Conservation (phyloP, 2,888 invertebrate genomes). For the Sinhomidia bicolor region DNA sequence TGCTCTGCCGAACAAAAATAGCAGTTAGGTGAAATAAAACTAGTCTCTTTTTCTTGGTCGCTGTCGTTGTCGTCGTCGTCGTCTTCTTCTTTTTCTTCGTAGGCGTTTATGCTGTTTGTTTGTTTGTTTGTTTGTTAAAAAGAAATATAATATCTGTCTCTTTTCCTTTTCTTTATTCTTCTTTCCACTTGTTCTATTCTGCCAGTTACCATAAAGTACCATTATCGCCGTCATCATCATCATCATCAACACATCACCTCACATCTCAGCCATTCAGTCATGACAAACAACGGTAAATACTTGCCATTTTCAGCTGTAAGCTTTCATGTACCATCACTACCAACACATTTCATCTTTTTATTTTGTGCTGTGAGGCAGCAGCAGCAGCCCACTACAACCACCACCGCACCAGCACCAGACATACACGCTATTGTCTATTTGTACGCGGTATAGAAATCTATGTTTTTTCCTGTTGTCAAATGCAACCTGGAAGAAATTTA, state of each 20-base stretch:
- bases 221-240: no score
- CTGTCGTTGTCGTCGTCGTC: not conserved
- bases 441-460: no score
- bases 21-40: not conserved
- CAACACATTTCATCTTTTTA: no score
- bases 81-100: not conserved
- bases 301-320: constrained; percentile 24
- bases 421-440: no score
- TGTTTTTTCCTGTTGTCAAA: no score
- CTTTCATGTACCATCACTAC: no score
- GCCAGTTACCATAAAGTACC: not conserved
- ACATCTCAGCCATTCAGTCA: not conserved
- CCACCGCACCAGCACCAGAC: no score
- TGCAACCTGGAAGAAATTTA: no score
- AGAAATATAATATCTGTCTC: not conserved
- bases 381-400: not conserved
- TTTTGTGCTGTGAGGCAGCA: no score
- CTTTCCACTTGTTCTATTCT: not conserved
- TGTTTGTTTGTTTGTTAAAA: not conserved
- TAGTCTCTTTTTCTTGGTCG: not conserved
- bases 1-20: not conserved
- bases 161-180: not conserved
- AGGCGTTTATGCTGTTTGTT: not conserved
- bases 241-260: no score
- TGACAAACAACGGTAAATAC: constrained; percentile 10